Evolutionary conservation across 1,140 invertebrate species (phyloP).

Genomic region (Anoplolepis gracilipes): DNA sequence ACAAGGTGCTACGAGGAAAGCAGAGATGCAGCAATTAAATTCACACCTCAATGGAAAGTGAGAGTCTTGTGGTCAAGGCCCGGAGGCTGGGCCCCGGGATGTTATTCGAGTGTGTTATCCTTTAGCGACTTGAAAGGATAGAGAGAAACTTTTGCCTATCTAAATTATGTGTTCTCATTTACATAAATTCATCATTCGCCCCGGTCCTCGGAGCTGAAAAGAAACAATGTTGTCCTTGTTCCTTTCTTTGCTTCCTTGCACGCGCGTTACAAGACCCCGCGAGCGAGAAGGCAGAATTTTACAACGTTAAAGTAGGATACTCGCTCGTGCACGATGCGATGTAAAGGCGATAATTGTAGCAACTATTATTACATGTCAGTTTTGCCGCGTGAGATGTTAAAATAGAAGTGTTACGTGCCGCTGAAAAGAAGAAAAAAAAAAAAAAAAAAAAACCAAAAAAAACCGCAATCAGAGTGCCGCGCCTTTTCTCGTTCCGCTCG

Average conservation of each 20-base stretch:
- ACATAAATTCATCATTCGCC: neutral
- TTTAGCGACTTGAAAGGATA: neutral
- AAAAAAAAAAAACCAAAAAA: neutral
- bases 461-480: conserved; percentile 29
- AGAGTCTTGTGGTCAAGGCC: conserved; percentile 74
- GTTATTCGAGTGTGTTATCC: neutral
- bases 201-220: neutral
- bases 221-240: neutral
- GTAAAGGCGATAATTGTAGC: conserved; percentile 22
- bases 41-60: conserved; percentile 68
- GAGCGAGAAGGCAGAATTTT: neutral
- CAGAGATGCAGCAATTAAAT: conserved; percentile 56
- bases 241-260: neutral
- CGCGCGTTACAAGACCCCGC: neutral
- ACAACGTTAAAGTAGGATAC: neutral
- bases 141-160: neutral
- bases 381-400: neutral
- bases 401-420: conserved; percentile 43
- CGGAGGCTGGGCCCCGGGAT: neutral
- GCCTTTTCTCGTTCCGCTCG: conserved; percentile 42
- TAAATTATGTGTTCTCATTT: neutral
- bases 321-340: neutral
- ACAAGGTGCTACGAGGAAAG: neutral
- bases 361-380: conserved; percentile 13
- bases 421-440: neutral